These are phyloP conservation scores for Thumatha senex DNA, from an alignment of 2,888 invertebrate genomes.

Conservation along the genomic window DNA sequence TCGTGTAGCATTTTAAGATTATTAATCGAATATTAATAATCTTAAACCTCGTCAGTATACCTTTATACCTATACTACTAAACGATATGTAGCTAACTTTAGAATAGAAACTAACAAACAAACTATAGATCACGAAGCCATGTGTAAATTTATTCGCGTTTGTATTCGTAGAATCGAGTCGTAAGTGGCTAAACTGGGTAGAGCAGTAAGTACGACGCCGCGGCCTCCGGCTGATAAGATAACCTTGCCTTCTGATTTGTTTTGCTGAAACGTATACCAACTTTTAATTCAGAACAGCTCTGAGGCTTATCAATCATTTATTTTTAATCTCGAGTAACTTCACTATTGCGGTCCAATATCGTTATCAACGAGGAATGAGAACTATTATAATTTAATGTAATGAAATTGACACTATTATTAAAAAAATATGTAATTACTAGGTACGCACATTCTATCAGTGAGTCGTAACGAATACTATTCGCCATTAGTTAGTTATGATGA, in stretches of 20 bases:
- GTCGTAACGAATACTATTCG: slow-evolving; percentile 13
- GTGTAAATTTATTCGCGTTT: slow-evolving; percentile 7
- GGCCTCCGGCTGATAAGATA: slow-evolving; percentile 77
- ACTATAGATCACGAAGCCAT: slow-evolving; percentile 11
- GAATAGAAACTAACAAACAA: background rate
- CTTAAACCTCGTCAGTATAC: background rate
- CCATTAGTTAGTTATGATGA: slow-evolving; percentile 18
- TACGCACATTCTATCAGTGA: slow-evolving; percentile 5
- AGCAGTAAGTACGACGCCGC: slow-evolving; percentile 47
- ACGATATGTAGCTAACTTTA: background rate
- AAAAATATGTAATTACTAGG: background rate
- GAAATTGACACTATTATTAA: slow-evolving; percentile 13
- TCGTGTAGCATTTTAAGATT: no score
- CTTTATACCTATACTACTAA: slow-evolving; percentile 1
- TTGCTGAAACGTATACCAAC: slow-evolving; percentile 50
- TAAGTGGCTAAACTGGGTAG: slow-evolving; percentile 42
- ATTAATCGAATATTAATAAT: no score
- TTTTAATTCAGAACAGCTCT: slow-evolving; percentile 43
- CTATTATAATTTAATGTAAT: slow-evolving; percentile 11
- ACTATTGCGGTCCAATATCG: slow-evolving; percentile 21
- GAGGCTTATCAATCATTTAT: slow-evolving; percentile 53
- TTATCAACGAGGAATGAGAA: slow-evolving; percentile 37
- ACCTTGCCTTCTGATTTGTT: slow-evolving; percentile 81
- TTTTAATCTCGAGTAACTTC: slow-evolving; percentile 16
- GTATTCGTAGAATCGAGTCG: slow-evolving; percentile 48